Percentiles rank a stretch among this genome's conserved stretches.
phyloP scores from a whole-genome alignment of 2,797 vertebrate species.

The Cirrhinus molitorella region DNA sequence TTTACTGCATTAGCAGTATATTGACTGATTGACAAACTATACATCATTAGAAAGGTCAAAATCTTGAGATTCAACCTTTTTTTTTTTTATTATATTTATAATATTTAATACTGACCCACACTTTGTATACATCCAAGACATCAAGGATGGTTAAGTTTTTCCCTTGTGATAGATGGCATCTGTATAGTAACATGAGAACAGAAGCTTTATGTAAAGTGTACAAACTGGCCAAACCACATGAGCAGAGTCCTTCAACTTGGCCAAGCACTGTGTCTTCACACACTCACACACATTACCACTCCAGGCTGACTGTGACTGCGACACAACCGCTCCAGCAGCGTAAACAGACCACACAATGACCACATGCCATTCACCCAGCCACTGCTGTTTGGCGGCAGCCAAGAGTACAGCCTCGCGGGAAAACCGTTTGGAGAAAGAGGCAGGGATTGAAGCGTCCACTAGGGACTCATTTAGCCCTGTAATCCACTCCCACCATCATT shows the following conservation, averaged over 20 bases:
- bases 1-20: no score
- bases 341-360: slow-evolving; percentile 76
- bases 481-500: slow-evolving; percentile 44
- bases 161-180: neutral
- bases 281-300: slow-evolving; percentile 37
- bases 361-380: slow-evolving; percentile 71
- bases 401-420: slow-evolving; percentile 59
- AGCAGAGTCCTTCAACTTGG: neutral
- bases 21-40: no score
- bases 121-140: neutral
- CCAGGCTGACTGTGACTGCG: slow-evolving; percentile 57
- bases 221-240: neutral
- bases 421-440: slow-evolving; percentile 32
- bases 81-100: no score
- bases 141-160: neutral
- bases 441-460: neutral
- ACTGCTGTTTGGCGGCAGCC: slow-evolving; percentile 57
- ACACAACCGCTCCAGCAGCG: slow-evolving; percentile 70
- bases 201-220: neutral
- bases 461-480: neutral
- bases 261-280: neutral
- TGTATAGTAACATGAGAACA: neutral
- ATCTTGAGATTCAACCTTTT: no score
- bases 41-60: no score
- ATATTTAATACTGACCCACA: no score